Base-by-base conservation (phyloP, 2,888 invertebrate species). In the Xanthorhoe spadicearia region DNA sequence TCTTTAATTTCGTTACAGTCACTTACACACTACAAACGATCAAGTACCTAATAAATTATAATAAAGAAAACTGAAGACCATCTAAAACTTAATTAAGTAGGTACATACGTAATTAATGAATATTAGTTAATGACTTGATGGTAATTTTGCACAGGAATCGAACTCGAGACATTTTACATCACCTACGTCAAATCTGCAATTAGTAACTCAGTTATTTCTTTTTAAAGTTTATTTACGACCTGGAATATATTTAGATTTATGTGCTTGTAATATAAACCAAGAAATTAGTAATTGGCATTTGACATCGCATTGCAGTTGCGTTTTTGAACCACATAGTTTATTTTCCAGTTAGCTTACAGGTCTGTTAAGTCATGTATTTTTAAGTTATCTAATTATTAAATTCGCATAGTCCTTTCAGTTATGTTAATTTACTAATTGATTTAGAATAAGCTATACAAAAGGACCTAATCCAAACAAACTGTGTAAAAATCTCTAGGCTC, bases 141-240 rank as follows among this genome's bases (percentile, higher is more conserved):
- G 4, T 15, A 48, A 17, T 17, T 17, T 48, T 15, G 7, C 46
- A 46, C 15, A 43, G 7, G 13, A 48, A 17, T 48, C 7, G 48
- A 48, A 48, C 48, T 48, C 48, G 48, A 7, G 51, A 51, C 51
- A 51, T 51, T 51, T 50, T n/a, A 23, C 23, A 51, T 51, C 51
- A 13, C 51, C 23, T 51, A 51, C 49, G 49, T 50, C 49, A 51
- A 50, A 19, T 50, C 51, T 23, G 23, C 23, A 51, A 23, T 51
- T 51, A 51, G 19, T 23, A 23, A n/a, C 19, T 13, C 50, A 23
- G 51, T 23, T 23, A 51, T 51, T 51, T 51, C 51, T 19, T 23
- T 13, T 51, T 23, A 23, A 51, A 9, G 23, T 50, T 50, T 49
- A 50, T 17, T 23, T 23, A 23, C n/a, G 19, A 51, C 13, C 23